phyloP scores from a whole-genome alignment of 2,797 vertebrate species.

The Clarias fuscus region DNA sequence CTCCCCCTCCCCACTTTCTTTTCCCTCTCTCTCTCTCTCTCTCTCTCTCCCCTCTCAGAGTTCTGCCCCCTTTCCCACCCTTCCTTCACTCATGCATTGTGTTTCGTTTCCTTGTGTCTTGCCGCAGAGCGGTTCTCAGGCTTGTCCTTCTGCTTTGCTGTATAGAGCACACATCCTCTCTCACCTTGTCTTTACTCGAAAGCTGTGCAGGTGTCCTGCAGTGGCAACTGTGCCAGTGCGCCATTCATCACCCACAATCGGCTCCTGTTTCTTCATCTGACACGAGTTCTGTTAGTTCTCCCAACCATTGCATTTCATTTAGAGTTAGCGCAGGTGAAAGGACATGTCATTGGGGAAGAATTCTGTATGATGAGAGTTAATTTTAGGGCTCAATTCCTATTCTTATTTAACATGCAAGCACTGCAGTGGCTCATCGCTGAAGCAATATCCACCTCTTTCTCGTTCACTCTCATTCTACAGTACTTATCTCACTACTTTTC shows the following conservation, averaged over 20 bases:
- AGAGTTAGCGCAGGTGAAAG: not conserved
- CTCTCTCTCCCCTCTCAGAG: not conserved
- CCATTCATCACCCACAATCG: conserved; percentile 36
- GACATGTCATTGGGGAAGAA: not conserved
- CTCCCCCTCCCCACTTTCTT: conserved; percentile 20
- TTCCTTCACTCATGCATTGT: conserved; percentile 28
- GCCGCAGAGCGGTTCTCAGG: conserved; percentile 16
- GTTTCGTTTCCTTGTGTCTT: conserved; percentile 35
- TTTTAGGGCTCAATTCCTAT: conserved; percentile 18
- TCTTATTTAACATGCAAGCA: conserved; percentile 7
- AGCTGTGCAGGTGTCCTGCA: conserved; percentile 28
- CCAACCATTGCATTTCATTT: not conserved
- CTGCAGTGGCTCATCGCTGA: conserved; percentile 38
- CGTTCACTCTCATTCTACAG: not conserved
- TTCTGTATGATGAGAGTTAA: not conserved
- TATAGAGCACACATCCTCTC: conserved; percentile 36
- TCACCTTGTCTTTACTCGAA: conserved; percentile 35
- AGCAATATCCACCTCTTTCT: conserved; percentile 20
- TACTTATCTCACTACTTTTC: not conserved
- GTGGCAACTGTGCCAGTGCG: conserved; percentile 23
- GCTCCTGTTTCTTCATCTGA: not conserved
- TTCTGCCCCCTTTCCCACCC: conserved; percentile 51
- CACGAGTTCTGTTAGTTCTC: not conserved
- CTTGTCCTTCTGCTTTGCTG: conserved; percentile 42
- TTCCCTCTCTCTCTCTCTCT: not conserved